Conservation (phyloP, 2,797 vertebrate species). For the Bucorvus abyssinicus region DNA sequence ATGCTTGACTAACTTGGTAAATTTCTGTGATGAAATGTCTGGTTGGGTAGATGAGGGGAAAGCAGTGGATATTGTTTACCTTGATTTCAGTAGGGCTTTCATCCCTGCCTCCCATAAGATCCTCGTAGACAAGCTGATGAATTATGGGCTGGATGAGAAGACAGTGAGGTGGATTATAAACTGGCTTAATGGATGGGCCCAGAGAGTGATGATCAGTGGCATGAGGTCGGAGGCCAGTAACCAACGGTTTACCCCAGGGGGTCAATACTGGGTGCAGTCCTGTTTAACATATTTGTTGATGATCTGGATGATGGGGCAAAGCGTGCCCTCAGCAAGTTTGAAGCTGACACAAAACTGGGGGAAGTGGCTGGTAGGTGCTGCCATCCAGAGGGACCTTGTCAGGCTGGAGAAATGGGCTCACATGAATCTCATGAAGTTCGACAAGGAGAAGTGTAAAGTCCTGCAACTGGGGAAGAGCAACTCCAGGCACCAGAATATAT, state of each 20-base stretch:
- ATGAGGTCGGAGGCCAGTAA: not conserved
- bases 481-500: not conserved
- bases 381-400: not conserved
- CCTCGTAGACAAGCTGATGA: not conserved
- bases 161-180: not conserved
- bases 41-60: not conserved
- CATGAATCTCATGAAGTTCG: not conserved
- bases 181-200: not conserved
- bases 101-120: not conserved
- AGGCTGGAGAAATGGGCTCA: not conserved
- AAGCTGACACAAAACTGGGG: not conserved
- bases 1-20: not conserved
- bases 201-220: not conserved
- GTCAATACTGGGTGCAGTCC: not conserved
- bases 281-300: not conserved
- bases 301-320: not conserved
- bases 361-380: not conserved
- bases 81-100: not conserved
- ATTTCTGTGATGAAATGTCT: not conserved
- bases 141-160: not conserved
- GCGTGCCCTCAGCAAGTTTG: not conserved
- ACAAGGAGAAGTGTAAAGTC: not conserved
- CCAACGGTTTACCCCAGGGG: not conserved
- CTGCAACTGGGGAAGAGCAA: not conserved
- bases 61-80: not conserved